These are phyloP conservation scores for Pseudococcus jackbeardsleyi DNA, from an alignment of 2,888 invertebrate species.

Conservation along the genomic window DNA sequence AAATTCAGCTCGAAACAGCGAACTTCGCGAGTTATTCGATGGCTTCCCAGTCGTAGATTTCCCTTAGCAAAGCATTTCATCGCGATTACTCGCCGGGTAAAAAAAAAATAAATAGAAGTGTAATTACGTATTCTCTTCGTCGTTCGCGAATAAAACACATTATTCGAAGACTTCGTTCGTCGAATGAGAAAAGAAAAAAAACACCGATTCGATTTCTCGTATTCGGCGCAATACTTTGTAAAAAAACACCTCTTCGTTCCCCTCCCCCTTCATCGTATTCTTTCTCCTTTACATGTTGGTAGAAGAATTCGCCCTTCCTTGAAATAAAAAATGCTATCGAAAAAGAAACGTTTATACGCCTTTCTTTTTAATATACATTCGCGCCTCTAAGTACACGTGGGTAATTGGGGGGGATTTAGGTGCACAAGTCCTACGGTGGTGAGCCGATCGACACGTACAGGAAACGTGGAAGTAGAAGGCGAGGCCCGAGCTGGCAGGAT, in stretches of 20 bases:
- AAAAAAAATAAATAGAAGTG: not conserved
- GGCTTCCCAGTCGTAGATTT: not conserved
- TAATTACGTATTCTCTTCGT: conserved; percentile 11
- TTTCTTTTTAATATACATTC: too few relatives aligned
- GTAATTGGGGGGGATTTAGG: too few relatives aligned
- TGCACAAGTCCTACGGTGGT: too few relatives aligned
- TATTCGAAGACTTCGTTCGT: not conserved
- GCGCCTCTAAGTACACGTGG: too few relatives aligned
- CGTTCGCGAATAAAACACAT: not conserved
- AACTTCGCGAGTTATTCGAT: too few relatives aligned
- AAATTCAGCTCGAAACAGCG: too few relatives aligned
- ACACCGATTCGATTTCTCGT: not conserved
- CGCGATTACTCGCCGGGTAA: not conserved
- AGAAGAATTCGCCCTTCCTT: too few relatives aligned
- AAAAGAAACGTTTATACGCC: too few relatives aligned
- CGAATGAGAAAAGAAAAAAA: not conserved
- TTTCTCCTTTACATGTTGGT: too few relatives aligned
- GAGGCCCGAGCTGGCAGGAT: not conserved
- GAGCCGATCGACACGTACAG: not conserved
- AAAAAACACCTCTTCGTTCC: not conserved
- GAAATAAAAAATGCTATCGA: too few relatives aligned
- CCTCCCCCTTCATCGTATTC: too few relatives aligned
- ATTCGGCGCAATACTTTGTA: not conserved
- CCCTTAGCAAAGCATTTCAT: not conserved
- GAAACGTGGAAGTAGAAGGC: not conserved